Conservation (phyloP, 64 coral and sea anemone species). For the Stichodactyla mertensii region DNA sequence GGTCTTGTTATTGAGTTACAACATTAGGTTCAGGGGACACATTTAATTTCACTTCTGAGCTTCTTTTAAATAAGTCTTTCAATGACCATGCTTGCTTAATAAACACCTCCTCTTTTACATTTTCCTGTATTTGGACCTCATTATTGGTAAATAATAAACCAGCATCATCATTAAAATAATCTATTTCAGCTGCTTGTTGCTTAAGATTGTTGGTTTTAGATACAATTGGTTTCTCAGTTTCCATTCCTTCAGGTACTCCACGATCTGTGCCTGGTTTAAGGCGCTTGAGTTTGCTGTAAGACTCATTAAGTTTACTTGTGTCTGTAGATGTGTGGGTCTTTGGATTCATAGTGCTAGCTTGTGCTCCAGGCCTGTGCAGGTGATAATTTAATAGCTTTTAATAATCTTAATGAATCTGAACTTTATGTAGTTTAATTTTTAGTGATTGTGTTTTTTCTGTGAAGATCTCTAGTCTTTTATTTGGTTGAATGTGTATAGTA, state of each 20-base stretch:
- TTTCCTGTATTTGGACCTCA: not conserved
- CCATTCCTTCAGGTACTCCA: constrained; percentile 54
- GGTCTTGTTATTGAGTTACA: not conserved
- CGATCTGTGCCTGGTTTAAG: constrained; percentile 24
- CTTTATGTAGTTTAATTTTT: not conserved
- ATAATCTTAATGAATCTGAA: not conserved
- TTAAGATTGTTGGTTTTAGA: not conserved
- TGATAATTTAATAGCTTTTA: constrained; percentile 8
- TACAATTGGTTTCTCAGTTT: not conserved
- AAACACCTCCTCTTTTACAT: constrained; percentile 22
- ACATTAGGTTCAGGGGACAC: not conserved
- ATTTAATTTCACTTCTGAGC: not conserved
- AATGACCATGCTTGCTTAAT: constrained; percentile 48
- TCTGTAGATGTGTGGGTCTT: not conserved
- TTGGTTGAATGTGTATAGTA: too few relatives aligned
- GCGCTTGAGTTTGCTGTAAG: constrained; percentile 28
- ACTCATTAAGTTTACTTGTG: not conserved
- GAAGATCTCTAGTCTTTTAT: too few relatives aligned
- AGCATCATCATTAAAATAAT: not conserved
- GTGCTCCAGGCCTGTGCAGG: constrained; percentile 14
- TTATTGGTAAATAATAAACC: not conserved
- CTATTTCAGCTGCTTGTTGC: not conserved
- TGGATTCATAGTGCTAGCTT: not conserved
- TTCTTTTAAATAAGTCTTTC: constrained; percentile 41
- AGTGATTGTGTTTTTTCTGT: too few relatives aligned